A percentile compares a stretch with the other conserved stretches of the same genome.
phyloP scores from a whole-genome alignment of 2,113 vertebrate genomes.

The Cyanoliseus patagonus region DNA sequence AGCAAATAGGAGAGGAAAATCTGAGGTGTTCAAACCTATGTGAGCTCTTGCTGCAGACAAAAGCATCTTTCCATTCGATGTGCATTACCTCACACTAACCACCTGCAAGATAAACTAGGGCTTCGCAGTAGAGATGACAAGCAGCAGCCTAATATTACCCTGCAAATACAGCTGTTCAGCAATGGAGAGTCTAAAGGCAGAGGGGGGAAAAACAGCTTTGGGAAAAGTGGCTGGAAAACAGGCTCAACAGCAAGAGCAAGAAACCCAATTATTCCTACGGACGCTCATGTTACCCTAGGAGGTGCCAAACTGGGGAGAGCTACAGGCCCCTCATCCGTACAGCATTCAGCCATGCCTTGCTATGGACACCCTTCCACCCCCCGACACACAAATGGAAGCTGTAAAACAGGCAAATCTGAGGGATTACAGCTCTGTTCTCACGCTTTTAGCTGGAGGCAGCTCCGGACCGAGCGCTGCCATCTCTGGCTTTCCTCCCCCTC shows the following conservation, averaged over 20 bases:
- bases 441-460: not conserved
- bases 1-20: not conserved
- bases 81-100: not conserved
- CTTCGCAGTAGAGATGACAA: constrained; percentile 20
- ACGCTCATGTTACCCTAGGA: not conserved
- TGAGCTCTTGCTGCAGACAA: constrained; percentile 25
- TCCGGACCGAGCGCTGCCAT: not conserved
- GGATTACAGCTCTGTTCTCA: constrained; percentile 54
- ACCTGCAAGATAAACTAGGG: constrained; percentile 37
- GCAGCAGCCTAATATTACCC: constrained; percentile 39
- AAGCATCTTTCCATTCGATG: not conserved
- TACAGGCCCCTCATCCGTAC: constrained; percentile 7
- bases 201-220: constrained; percentile 15
- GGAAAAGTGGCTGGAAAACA: constrained; percentile 41
- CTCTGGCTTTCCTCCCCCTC: not conserved
- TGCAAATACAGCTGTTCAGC: constrained; percentile 52
- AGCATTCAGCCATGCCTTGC: not conserved
- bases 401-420: constrained; percentile 54
- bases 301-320: not conserved
- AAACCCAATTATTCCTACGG: constrained; percentile 36
- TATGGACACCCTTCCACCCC: not conserved
- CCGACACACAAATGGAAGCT: constrained; percentile 44
- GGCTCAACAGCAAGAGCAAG: constrained; percentile 37
- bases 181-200: constrained; percentile 43
- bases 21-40: not conserved